A percentile compares a stretch with the other conserved stretches of the same genome.
These are phyloP conservation scores for Phocoena phocoena DNA, from an alignment of 2,113 vertebrate species.

Conservation along the genomic window DNA sequence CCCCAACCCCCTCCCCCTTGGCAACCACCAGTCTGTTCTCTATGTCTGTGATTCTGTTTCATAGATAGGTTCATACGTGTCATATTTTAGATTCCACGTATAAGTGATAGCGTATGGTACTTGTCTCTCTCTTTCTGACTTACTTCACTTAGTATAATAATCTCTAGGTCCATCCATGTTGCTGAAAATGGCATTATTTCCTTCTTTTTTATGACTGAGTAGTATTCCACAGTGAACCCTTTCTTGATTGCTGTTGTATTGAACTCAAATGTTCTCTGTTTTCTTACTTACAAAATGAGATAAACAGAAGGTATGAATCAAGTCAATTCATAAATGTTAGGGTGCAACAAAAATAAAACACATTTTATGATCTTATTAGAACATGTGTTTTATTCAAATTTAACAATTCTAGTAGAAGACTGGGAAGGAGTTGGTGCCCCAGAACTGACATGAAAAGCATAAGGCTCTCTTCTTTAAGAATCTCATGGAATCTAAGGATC, in stretches of 20 bases:
- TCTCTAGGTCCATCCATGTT: no score
- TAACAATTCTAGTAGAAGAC: neutral
- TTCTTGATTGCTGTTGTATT: constrained; percentile 17
- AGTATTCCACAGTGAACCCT: neutral
- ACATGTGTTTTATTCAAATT: neutral
- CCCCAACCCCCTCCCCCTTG: no score
- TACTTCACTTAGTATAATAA: no score
- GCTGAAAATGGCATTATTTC: no score
- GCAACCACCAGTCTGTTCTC: no score
- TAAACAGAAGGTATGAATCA: neutral
- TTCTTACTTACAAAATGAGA: constrained; percentile 43
- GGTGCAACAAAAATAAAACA: neutral
- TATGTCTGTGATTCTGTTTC: no score
- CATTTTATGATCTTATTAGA: neutral
- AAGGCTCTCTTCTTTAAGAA: neutral
- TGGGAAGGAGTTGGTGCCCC: neutral
- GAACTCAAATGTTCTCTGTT: neutral
- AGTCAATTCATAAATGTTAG: neutral
- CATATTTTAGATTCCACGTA: no score
- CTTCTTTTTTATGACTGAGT: no score
- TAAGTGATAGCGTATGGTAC: no score
- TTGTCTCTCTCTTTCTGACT: no score
- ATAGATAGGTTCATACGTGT: no score
- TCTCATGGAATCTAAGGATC: neutral
- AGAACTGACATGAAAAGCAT: neutral